Conservation (phyloP, 2,888 invertebrate genomes). For the Macrosoma leucophasiata region DNA sequence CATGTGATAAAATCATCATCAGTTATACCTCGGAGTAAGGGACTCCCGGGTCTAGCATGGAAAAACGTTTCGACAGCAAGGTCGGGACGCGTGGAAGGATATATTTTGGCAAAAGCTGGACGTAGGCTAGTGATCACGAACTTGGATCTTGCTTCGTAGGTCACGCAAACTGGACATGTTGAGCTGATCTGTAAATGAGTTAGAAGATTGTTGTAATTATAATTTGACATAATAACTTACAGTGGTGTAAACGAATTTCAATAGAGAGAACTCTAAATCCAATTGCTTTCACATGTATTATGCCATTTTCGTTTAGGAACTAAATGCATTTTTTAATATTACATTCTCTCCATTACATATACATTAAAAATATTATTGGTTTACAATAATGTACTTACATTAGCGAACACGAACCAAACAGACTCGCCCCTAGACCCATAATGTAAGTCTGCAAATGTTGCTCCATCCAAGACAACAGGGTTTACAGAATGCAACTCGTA, state of each 20-base stretch:
- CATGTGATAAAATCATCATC: constrained; percentile 81
- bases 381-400: constrained; percentile 76
- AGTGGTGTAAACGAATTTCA: too few species aligned
- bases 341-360: too few species aligned
- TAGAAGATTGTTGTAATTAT: not conserved
- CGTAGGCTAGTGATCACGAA: constrained; percentile 77
- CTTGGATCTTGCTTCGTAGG: constrained; percentile 75
- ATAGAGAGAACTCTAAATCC: too few species aligned
- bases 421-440: constrained; percentile 77
- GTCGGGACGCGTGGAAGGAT: constrained; percentile 77
- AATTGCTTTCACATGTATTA: too few species aligned
- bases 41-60: constrained; percentile 77
- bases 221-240: too few species aligned
- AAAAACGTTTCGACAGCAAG: constrained; percentile 79
- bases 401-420: constrained; percentile 80
- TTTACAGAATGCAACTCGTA: constrained; percentile 76
- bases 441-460: constrained; percentile 75
- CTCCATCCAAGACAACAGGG: constrained; percentile 71
- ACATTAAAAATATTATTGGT: too few species aligned
- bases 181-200: constrained; percentile 67
- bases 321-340: too few species aligned
- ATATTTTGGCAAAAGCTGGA: constrained; percentile 78
- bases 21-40: constrained; percentile 76
- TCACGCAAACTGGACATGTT: constrained; percentile 78
- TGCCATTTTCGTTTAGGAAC: too few species aligned